Conservation (phyloP, 2,113 vertebrate species). For the Prinia subflava region DNA sequence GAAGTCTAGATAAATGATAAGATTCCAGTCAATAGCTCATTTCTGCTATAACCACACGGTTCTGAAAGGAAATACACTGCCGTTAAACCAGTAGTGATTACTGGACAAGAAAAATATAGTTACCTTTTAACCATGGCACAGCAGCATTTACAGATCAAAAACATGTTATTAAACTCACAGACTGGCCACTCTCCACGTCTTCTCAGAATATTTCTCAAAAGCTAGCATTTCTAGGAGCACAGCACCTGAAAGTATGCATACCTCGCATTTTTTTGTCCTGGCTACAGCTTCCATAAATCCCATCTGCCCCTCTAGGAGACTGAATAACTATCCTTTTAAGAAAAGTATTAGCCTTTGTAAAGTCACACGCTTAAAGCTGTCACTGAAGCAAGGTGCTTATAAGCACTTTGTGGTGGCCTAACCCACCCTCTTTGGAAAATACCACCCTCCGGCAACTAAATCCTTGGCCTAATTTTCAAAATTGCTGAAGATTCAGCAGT, state of each 20-base stretch:
- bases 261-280: not conserved
- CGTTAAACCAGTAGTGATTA: slow-evolving; percentile 59
- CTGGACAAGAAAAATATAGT: slow-evolving; percentile 53
- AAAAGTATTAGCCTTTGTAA: not conserved
- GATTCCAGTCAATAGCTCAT: slow-evolving; percentile 75
- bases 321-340: not conserved
- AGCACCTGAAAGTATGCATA: not conserved
- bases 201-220: not conserved
- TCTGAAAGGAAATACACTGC: slow-evolving; percentile 53
- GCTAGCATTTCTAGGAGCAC: not conserved
- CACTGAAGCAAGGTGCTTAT: slow-evolving; percentile 2
- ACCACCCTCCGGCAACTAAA: slow-evolving; percentile 16
- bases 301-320: not conserved
- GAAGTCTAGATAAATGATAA: slow-evolving; percentile 68
- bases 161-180: not conserved
- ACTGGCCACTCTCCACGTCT: not conserved
- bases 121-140: slow-evolving; percentile 19
- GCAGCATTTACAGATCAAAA: slow-evolving; percentile 35
- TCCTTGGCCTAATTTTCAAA: slow-evolving; percentile 31
- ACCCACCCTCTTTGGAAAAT: not conserved
- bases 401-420: not conserved
- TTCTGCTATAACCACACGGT: slow-evolving; percentile 53
- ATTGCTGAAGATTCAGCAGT: slow-evolving; percentile 40
- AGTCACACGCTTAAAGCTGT: not conserved
- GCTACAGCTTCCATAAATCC: not conserved